These are phyloP conservation scores for Phytoseiulus persimilis DNA, from an alignment of 2,888 invertebrate species.

Conservation along the genomic window DNA sequence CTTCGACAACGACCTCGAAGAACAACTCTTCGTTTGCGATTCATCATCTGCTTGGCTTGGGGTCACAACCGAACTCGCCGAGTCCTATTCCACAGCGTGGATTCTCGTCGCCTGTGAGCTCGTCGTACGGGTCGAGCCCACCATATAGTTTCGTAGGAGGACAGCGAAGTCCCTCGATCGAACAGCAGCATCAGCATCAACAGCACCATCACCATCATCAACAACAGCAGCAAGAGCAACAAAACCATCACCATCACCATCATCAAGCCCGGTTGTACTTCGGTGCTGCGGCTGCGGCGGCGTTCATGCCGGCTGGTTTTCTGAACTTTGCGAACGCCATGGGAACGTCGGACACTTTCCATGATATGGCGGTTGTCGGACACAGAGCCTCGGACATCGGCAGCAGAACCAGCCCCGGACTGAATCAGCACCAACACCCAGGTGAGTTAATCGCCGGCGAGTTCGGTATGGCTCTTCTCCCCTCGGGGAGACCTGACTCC, in stretches of 20 bases:
- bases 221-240: neutral
- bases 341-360: neutral
- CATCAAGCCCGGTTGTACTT: conserved; percentile 57
- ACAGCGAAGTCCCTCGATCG: neutral
- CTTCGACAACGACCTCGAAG: neutral
- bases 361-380: conserved; percentile 15
- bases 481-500: no score
- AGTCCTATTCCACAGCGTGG: conserved; percentile 24
- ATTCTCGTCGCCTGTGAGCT: conserved; percentile 31
- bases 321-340: conserved; percentile 19
- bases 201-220: neutral
- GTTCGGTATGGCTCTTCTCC: no score
- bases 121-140: conserved; percentile 26
- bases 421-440: neutral
- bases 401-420: neutral
- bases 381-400: neutral
- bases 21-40: conserved; percentile 38
- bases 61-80: conserved; percentile 11
- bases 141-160: conserved; percentile 7
- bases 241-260: neutral
- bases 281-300: conserved; percentile 76
- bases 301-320: conserved; percentile 48
- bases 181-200: neutral
- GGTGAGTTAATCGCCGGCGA: neutral
- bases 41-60: conserved; percentile 39